Conservation (phyloP, 37 sponge, comb jelly and placozoan genomes). For the Lycopodina hypogea region DNA sequence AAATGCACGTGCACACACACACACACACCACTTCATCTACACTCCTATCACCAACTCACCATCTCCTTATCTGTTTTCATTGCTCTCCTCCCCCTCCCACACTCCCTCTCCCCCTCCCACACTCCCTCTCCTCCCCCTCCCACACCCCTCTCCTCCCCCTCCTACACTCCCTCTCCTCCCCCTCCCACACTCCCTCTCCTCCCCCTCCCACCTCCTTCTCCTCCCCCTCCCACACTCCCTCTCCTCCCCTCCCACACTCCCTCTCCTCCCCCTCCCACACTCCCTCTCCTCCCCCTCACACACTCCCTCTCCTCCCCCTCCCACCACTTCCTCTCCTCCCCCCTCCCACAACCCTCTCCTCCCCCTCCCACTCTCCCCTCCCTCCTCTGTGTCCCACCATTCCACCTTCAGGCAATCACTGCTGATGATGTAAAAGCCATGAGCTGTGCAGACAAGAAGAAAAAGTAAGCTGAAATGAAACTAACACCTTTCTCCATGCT, state of each 20-base stretch:
- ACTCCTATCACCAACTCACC: too few relatives aligned
- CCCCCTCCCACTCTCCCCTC: neutral
- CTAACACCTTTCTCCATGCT: neutral
- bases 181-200: neutral
- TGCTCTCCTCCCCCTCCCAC: neutral
- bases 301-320: neutral
- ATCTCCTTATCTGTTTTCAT: neutral
- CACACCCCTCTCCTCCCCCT: neutral
- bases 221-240: neutral
- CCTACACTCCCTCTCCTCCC: neutral
- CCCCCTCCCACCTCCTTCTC: slow-evolving; percentile 6
- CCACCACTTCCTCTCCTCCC: neutral
- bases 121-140: neutral
- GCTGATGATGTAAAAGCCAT: slow-evolving; percentile 11
- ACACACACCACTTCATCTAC: too few relatives aligned
- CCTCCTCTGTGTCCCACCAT: neutral
- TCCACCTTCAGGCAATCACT: slow-evolving; percentile 4
- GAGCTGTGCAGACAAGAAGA: neutral
- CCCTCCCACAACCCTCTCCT: neutral
- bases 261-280: neutral
- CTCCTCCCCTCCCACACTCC: neutral
- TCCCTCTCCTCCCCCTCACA: neutral
- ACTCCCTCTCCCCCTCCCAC: slow-evolving; percentile 1
- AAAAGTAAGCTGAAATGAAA: slow-evolving; percentile 8
- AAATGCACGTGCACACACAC: too few relatives aligned